These are phyloP conservation scores for Idaea aversata DNA, from an alignment of 2,888 invertebrate genomes.

Conservation along the genomic window DNA sequence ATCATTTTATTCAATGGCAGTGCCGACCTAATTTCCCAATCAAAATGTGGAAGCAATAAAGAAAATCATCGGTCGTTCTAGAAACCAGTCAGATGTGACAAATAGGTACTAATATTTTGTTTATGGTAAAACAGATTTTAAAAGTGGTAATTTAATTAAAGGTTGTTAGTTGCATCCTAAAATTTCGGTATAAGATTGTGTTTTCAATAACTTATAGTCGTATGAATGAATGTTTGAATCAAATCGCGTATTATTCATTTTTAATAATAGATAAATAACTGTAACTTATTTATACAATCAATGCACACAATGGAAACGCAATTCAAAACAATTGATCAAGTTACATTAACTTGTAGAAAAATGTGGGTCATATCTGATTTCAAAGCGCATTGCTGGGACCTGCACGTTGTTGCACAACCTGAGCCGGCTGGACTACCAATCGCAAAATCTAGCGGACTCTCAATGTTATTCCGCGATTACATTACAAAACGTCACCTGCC, in stretches of 20 bases:
- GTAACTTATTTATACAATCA: slow-evolving; percentile 9
- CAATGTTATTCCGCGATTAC: slow-evolving; percentile 31
- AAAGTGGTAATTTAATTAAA: background rate
- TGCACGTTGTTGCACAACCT: slow-evolving; percentile 43
- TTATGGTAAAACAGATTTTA: background rate
- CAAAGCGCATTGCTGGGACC: slow-evolving; percentile 57
- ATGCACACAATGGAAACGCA: slow-evolving; percentile 32
- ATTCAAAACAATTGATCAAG: slow-evolving; percentile 50
- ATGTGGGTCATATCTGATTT: slow-evolving; percentile 69
- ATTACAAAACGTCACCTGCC: slow-evolving; percentile 15
- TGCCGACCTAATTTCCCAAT: background rate
- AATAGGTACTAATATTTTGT: background rate
- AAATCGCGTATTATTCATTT: background rate
- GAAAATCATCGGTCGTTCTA: background rate
- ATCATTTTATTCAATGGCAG: background rate
- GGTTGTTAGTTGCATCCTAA: background rate
- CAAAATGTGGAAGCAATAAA: background rate
- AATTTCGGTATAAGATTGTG: background rate
- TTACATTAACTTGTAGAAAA: slow-evolving; percentile 66
- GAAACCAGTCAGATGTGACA: background rate
- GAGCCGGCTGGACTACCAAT: slow-evolving; percentile 36
- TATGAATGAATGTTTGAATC: background rate
- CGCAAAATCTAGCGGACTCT: slow-evolving; percentile 37
- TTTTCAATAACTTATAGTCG: background rate
- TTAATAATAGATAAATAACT: background rate